Evolutionary conservation across 2,797 vertebrate genomes (phyloP).

Genomic region (Leucoraja ocellata): DNA sequence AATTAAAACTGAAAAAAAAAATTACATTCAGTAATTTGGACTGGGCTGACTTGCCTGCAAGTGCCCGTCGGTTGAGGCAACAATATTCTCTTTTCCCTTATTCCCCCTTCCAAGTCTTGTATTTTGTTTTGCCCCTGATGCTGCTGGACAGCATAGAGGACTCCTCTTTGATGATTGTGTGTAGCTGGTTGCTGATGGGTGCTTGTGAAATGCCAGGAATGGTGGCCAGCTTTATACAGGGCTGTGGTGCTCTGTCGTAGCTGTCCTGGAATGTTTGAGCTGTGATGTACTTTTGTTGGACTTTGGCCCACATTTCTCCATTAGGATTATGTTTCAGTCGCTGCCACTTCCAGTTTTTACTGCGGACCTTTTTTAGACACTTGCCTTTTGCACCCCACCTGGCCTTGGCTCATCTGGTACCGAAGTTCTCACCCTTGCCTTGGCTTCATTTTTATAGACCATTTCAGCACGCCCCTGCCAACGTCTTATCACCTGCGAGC

Average conservation of each 20-base stretch:
- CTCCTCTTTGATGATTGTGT: not conserved
- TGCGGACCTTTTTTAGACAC: not conserved
- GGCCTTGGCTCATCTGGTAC: not conserved
- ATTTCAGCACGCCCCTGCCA: not conserved
- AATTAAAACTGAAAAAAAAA: too few relatives aligned
- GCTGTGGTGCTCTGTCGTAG: not conserved
- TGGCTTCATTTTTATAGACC: not conserved
- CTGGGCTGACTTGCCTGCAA: not conserved
- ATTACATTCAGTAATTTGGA: not conserved
- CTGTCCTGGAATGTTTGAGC: not conserved
- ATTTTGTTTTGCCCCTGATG: not conserved
- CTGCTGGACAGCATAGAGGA: not conserved
- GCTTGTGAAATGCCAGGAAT: not conserved
- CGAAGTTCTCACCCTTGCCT: not conserved
- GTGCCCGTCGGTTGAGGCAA: not conserved
- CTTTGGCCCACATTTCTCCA: not conserved
- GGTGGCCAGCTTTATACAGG: not conserved
- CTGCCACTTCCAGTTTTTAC: not conserved
- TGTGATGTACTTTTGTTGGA: not conserved
- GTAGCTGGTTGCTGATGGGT: not conserved
- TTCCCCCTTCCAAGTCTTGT: not conserved
- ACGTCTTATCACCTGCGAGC: too few relatives aligned
- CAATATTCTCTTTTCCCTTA: too few relatives aligned
- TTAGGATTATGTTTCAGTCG: not conserved
- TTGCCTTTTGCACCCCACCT: not conserved